Percentiles rank a stretch among this genome's conserved stretches.
These are phyloP conservation scores for Rhagium mordax DNA, from an alignment of 2,888 invertebrate species.

Conservation along the genomic window DNA sequence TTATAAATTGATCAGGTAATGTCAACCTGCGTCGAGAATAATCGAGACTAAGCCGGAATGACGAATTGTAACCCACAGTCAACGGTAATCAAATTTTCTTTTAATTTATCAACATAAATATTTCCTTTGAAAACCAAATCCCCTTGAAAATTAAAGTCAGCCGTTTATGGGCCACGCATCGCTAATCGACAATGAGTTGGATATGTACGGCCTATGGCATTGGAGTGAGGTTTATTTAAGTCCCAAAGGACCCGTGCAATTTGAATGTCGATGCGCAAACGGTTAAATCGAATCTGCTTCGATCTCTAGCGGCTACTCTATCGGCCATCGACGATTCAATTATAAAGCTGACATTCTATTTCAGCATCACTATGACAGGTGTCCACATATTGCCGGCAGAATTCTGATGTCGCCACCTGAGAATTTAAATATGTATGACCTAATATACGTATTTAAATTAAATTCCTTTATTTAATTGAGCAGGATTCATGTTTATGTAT, in stretches of 20 bases:
- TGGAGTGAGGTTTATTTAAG: conserved; percentile 47
- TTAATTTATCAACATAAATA: conserved; percentile 29
- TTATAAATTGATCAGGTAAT: too few species aligned
- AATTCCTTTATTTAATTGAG: conserved; percentile 9
- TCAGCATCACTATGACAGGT: conserved; percentile 58
- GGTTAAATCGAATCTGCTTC: conserved; percentile 66
- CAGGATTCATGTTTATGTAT: neutral
- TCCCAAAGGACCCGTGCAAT: conserved; percentile 62
- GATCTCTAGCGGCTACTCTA: conserved; percentile 64
- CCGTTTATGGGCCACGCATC: conserved; percentile 47
- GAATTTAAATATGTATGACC: conserved; percentile 36
- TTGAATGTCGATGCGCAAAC: conserved; percentile 66
- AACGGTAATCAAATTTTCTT: conserved; percentile 21
- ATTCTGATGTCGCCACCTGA: conserved; percentile 41
- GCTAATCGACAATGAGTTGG: conserved; percentile 54
- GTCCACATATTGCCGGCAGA: conserved; percentile 44
- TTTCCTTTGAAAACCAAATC: conserved; percentile 34
- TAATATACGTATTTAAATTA: conserved; percentile 6
- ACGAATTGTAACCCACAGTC: neutral
- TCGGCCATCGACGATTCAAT: conserved; percentile 62
- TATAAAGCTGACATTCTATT: conserved; percentile 61
- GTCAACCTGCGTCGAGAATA: neutral
- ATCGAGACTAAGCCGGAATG: neutral
- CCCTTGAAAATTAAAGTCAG: conserved; percentile 27
- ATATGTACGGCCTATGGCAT: conserved; percentile 47